Base-by-base conservation (phyloP, 2,797 vertebrate genomes). In the Hyperoplus lanceolatus region DNA sequence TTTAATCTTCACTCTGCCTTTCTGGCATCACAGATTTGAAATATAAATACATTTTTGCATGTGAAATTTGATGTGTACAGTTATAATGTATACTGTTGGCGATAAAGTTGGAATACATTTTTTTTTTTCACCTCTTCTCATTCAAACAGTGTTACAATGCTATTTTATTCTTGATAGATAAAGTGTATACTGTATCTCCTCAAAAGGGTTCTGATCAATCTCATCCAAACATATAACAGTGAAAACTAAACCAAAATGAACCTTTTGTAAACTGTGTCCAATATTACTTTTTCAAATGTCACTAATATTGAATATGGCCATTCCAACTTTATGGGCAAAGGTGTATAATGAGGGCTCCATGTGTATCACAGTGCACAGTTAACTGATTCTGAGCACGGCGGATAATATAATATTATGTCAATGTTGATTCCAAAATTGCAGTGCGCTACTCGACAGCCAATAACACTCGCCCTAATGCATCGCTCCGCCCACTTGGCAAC, bases 1-100 rank as follows among this genome's bases (percentile, higher is more conserved):
- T 70, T 63, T 55, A 68, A 64, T 65, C 13, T 56, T 74, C 73
- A 42, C 29, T 62, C 42, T 72, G 70, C 60, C 21, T 45, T 46
- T 10, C 42, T 55, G 55, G 46, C 45, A 66, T 46, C 39, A 66
- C 45, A 29, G 29, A 29, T 29, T 29, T 66, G 43, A 75, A 42
- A 69, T 38, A 48, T 0, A 7, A 51, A 41, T 57, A 3, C 8
- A 43, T 4, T 3, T 41, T 50, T 36, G 2, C 49, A 4, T 58
- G 29, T 54, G 11, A 6, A 71, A 56, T 55, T 58, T 70, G 11
- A 55, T 48, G 9, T 41, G 41, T 15, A 51, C 43, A 64, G 3
- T 5, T 6, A 42, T 51, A 29, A 38, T 41, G 15, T 38, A 54
- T 43, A 16, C 51, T 14, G 4, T 55, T 46, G 46, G 42, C 18